Evolutionary conservation across 2,888 invertebrate genomes (phyloP).

Genomic region (Xestia ashworthii): DNA sequence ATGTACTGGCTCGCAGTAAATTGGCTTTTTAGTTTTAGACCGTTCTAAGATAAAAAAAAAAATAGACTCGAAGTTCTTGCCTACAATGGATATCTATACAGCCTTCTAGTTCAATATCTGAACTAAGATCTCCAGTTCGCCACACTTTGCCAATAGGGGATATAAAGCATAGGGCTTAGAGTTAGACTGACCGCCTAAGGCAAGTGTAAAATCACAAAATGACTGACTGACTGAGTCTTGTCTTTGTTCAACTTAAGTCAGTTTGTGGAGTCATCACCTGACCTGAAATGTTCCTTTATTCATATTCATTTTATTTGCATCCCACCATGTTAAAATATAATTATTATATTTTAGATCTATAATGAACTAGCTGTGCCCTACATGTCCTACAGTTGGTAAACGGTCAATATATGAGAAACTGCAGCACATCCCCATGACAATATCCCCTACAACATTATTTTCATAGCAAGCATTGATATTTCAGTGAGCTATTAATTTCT

Average conservation of each 20-base stretch:
- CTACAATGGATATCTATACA: not conserved
- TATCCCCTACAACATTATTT: not conserved
- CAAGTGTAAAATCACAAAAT: not conserved
- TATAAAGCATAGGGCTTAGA: not conserved
- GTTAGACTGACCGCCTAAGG: not conserved
- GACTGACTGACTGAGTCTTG: not conserved
- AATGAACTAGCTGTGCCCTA: no score
- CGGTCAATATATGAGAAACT: not conserved
- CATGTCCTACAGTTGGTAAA: not conserved
- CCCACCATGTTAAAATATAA: no score
- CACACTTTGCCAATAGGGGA: not conserved
- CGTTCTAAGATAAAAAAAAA: not conserved
- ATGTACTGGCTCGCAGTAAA: constrained; percentile 29
- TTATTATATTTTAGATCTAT: no score
- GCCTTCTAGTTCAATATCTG: not conserved
- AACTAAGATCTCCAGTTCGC: no score
- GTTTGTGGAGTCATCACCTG: not conserved
- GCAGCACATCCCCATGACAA: no score
- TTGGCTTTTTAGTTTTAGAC: not conserved
- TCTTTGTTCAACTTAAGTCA: not conserved
- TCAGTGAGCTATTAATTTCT: not conserved
- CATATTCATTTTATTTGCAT: no score
- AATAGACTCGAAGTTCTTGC: not conserved
- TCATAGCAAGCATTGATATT: not conserved
- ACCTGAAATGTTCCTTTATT: no score